Conservation (phyloP, 2,113 vertebrate species). For the Anolis sagrei region DNA sequence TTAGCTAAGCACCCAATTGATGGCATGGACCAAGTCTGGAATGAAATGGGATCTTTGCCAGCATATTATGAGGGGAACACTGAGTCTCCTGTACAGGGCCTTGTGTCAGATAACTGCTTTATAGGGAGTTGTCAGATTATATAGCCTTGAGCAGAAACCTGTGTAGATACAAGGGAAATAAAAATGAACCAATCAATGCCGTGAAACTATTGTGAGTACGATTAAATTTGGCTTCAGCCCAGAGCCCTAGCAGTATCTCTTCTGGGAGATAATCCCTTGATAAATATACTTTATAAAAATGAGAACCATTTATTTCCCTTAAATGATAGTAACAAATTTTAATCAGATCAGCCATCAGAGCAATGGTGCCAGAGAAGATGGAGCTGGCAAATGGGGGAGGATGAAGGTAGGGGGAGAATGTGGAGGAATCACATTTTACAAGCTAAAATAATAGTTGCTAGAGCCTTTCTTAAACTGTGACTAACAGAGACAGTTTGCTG, state of each 20-base stretch:
- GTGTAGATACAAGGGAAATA: background rate
- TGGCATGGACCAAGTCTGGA: background rate
- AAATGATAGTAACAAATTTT: background rate
- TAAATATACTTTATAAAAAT: background rate
- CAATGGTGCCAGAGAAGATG: background rate
- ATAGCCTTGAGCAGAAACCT: background rate
- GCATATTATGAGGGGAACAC: background rate
- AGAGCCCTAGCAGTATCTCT: background rate
- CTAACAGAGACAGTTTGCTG: background rate
- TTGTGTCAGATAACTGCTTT: background rate
- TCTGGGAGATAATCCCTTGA: background rate
- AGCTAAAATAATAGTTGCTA: background rate
- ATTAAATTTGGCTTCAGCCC: background rate
- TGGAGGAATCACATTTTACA: background rate
- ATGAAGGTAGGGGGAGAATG: background rate
- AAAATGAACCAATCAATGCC: background rate
- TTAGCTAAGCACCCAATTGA: no score
- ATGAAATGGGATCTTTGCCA: background rate
- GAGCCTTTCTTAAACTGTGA: background rate
- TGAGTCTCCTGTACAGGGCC: background rate
- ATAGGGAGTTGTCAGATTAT: background rate
- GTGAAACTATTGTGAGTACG: background rate
- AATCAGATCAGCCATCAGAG: background rate
- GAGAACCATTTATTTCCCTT: background rate
- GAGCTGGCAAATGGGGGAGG: no score